Conservation (phyloP, 2,888 invertebrate species). For the Clostera curtula region DNA sequence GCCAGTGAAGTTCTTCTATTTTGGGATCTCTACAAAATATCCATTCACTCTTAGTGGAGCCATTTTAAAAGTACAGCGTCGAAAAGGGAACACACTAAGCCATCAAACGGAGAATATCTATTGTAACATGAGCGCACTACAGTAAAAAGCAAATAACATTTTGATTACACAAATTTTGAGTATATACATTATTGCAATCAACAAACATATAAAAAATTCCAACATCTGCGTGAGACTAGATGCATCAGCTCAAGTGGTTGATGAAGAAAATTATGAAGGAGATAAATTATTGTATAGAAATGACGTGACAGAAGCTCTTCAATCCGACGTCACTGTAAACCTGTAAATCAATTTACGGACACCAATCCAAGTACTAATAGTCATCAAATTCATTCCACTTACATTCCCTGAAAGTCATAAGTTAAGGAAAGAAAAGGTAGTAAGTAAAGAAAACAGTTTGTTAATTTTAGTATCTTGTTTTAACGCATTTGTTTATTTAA, state of each 20-base stretch:
- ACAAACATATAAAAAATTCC: slow-evolving; percentile 43
- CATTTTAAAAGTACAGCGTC: slow-evolving; percentile 2
- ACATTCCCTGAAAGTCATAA: slow-evolving; percentile 64
- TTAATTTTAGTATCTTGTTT: slow-evolving; percentile 61
- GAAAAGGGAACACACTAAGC: background rate
- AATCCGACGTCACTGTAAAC: slow-evolving; percentile 63
- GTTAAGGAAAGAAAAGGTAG: slow-evolving; percentile 61
- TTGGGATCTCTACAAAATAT: slow-evolving; percentile 71
- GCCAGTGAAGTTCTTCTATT: slow-evolving; percentile 91
- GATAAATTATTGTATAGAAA: slow-evolving; percentile 37
- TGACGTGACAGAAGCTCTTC: slow-evolving; percentile 69
- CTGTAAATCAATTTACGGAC: slow-evolving; percentile 56
- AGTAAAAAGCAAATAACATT: slow-evolving; percentile 7
- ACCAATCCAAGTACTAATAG: slow-evolving; percentile 46
- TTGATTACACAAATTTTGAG: slow-evolving; percentile 18
- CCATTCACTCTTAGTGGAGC: slow-evolving; percentile 48
- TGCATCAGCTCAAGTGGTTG: slow-evolving; percentile 68
- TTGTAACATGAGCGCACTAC: background rate
- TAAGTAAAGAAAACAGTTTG: slow-evolving; percentile 61
- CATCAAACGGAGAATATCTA: background rate
- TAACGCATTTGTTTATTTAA: slow-evolving; percentile 59
- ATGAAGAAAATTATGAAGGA: slow-evolving; percentile 48
- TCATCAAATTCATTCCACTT: slow-evolving; percentile 71
- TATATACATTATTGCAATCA: slow-evolving; percentile 15
- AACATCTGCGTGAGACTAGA: slow-evolving; percentile 65